phyloP scores from a whole-genome alignment of 2,888 invertebrate species.

The Eugnorisma glareosa region DNA sequence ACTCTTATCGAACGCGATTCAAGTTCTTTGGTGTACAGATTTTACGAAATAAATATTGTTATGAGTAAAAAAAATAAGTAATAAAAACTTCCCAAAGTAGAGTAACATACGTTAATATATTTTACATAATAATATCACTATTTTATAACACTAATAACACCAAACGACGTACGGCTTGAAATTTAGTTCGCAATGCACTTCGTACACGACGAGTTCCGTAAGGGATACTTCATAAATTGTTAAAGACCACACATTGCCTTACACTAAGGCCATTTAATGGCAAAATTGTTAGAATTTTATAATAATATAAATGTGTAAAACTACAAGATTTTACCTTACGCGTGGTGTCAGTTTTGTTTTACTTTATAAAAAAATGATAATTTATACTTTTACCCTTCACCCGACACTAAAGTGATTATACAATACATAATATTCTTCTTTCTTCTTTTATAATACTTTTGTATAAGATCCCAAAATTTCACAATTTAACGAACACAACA shows the following conservation, averaged over 20 bases:
- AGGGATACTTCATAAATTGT: constrained; percentile 59
- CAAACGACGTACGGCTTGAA: constrained; percentile 66
- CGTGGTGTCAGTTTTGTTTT: constrained; percentile 33
- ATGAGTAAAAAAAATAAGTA: constrained; percentile 39
- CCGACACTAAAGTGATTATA: constrained; percentile 38
- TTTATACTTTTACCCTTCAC: constrained; percentile 55
- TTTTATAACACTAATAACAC: constrained; percentile 78
- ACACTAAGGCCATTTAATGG: constrained; percentile 64
- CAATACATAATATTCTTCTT: constrained; percentile 19
- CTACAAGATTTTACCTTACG: constrained; percentile 45
- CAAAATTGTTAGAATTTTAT: constrained; percentile 49
- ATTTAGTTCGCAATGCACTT: constrained; percentile 66
- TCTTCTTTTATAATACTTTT: constrained; percentile 46
- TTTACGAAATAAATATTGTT: constrained; percentile 49
- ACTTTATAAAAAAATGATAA: constrained; percentile 35
- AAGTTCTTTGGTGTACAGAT: constrained; percentile 64
- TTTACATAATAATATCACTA: constrained; percentile 86
- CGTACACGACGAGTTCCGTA: constrained; percentile 77
- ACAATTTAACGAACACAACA: constrained; percentile 41
- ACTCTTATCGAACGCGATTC: constrained; percentile 52
- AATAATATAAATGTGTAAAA: constrained; percentile 56
- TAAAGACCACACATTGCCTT: constrained; percentile 50
- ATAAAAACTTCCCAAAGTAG: constrained; percentile 62
- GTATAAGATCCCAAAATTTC: constrained; percentile 37
- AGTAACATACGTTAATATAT: constrained; percentile 74